phyloP scores from a whole-genome alignment of 37 sponge, comb jelly and placozoan genomes.

The Spongilla lacustris region DNA sequence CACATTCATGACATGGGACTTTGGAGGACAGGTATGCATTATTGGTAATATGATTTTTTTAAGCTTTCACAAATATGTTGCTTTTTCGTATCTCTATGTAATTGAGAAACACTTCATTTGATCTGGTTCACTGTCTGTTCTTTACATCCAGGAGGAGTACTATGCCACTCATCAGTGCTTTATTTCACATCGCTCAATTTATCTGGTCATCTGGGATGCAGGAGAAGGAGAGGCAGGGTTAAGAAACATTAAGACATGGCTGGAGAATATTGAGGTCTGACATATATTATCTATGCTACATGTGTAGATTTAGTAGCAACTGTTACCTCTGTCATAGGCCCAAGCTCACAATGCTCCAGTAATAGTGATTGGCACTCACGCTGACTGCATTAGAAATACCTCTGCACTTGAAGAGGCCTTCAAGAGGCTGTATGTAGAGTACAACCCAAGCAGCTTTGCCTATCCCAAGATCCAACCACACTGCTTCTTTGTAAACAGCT shows the following conservation, averaged over 20 bases:
- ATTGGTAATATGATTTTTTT: too few relatives aligned
- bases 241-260: conserved; percentile 61
- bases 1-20: conserved; percentile 92
- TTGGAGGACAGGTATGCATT: conserved; percentile 90
- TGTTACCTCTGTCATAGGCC: conserved; percentile 6
- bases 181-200: conserved; percentile 77
- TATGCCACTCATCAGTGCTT: conserved; percentile 96
- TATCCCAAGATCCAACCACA: conserved; percentile 26
- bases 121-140: too few relatives aligned
- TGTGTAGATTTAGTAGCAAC: too few relatives aligned
- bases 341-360: conserved; percentile 68
- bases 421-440: conserved; percentile 35
- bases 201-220: conserved; percentile 77
- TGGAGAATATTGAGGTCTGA: conserved; percentile 84
- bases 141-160: conserved; percentile 88
- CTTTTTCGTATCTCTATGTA: too few relatives aligned
- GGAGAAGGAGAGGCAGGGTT: conserved; percentile 69
- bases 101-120: too few relatives aligned
- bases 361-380: conserved; percentile 82
- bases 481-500: conserved; percentile 49
- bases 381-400: conserved; percentile 41
- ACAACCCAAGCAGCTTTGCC: conserved; percentile 3
- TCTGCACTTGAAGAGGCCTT: conserved; percentile 12
- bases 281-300: background rate
- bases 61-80: too few relatives aligned